Percentiles rank a stretch among this genome's conserved stretches.
Evolutionary conservation across 2,888 invertebrate genomes (phyloP).

Genomic region (Saturnia japonica): DNA sequence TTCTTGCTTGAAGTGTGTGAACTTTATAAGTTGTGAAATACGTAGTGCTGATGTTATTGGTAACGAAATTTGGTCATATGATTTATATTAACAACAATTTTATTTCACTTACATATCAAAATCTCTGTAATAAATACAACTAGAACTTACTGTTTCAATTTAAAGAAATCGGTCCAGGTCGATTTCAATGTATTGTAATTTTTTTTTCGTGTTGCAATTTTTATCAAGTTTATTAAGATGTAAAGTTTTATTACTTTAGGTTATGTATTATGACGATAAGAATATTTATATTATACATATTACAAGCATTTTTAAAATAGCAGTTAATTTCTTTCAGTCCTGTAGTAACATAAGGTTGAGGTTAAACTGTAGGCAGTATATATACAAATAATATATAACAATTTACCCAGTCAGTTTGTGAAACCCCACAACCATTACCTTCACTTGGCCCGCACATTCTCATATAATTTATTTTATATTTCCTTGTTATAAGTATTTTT

Average conservation of each 20-base stretch:
- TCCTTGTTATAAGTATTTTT: neutral
- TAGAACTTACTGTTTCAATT: neutral
- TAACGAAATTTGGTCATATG: neutral
- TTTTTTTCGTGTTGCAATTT: too few species aligned
- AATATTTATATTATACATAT: too few species aligned
- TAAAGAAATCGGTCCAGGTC: neutral
- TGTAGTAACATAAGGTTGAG: neutral
- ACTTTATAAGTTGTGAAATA: neutral
- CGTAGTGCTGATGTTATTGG: neutral
- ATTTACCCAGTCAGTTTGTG: neutral
- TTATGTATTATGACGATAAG: too few species aligned
- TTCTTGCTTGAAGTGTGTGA: neutral
- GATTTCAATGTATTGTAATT: neutral
- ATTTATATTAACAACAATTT: neutral
- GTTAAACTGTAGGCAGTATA: neutral
- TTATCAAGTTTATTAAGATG: too few species aligned
- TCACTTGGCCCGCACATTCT: neutral
- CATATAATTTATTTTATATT: neutral
- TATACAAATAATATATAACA: neutral
- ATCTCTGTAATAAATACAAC: neutral
- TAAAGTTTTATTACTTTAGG: too few species aligned
- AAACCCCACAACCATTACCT: neutral
- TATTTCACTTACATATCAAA: neutral
- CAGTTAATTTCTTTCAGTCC: too few species aligned
- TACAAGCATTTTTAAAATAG: too few species aligned